Percentiles rank a stretch among this genome's conserved stretches.
phyloP scores from a whole-genome alignment of 2,113 vertebrate species.

The Sapayoa aenigma region DNA sequence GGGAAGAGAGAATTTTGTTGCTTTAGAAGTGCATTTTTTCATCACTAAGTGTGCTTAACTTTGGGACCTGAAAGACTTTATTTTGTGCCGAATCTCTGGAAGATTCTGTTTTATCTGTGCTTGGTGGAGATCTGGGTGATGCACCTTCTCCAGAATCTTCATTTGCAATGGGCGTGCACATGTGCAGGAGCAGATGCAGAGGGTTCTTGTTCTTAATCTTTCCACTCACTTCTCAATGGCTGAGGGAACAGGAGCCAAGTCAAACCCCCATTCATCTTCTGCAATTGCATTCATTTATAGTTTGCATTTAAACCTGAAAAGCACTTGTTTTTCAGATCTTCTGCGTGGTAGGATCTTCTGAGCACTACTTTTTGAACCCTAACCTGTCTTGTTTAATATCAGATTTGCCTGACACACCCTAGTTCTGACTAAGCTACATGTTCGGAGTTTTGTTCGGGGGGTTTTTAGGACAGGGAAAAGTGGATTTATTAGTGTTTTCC shows the following conservation, averaged over 20 bases:
- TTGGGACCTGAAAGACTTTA: not conserved
- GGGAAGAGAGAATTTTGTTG: not conserved
- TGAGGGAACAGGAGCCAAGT: not conserved
- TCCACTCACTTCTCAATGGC: not conserved
- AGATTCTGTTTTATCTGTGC: not conserved
- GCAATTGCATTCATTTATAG: not conserved
- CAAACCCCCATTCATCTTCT: not conserved
- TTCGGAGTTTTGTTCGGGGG: not conserved
- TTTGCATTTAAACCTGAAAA: not conserved
- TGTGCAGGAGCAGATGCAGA: not conserved
- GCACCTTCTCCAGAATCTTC: not conserved
- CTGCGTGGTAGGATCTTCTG: not conserved
- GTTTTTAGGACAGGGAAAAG: not conserved
- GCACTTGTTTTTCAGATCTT: not conserved
- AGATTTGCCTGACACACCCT: not conserved
- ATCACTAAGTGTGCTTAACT: not conserved
- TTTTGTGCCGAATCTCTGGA: not conserved
- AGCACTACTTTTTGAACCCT: not conserved
- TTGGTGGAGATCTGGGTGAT: not conserved
- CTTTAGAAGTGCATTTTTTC: not conserved
- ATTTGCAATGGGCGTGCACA: fast-evolving
- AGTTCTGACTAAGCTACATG: not conserved
- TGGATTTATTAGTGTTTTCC: not conserved
- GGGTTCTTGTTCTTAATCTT: not conserved
- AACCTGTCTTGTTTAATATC: not conserved